These are phyloP conservation scores for Zhuqinia jingwanae DNA, from an alignment of 2,888 invertebrate species.

Conservation along the genomic window DNA sequence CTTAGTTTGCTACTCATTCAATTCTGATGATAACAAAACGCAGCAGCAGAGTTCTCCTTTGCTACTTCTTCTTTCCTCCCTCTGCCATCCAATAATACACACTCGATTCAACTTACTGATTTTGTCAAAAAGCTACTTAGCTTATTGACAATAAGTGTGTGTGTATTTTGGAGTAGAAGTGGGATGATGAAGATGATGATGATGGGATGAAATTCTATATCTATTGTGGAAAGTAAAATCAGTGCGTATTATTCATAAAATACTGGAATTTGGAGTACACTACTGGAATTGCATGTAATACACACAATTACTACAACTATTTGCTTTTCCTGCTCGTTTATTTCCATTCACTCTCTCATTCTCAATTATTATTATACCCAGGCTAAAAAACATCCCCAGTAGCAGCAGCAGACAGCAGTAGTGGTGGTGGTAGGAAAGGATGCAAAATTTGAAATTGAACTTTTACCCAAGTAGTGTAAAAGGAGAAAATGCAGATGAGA, in stretches of 20 bases:
- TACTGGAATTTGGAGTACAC: no score
- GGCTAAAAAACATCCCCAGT: no score
- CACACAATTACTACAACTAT: not conserved
- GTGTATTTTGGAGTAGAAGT: not conserved
- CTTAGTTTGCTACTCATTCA: constrained; percentile 16
- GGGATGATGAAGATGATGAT: not conserved
- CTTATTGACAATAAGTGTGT: constrained; percentile 1
- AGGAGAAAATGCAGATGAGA: not conserved
- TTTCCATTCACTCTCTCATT: constrained; percentile 2
- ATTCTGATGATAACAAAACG: not conserved
- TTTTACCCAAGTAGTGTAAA: not conserved
- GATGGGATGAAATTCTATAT: not conserved
- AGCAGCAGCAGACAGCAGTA: no score
- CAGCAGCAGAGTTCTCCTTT: no score
- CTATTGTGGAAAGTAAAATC: constrained; percentile 41
- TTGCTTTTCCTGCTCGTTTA: not conserved
- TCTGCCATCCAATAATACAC: not conserved
- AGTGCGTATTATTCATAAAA: constrained; percentile 50
- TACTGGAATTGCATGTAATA: not conserved
- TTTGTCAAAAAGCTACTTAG: constrained; percentile 32
- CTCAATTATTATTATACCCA: constrained; percentile 51
- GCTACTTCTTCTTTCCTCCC: no score
- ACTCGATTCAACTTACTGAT: not conserved
- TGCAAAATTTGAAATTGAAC: constrained; percentile 55
- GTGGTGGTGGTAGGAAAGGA: no score